These are phyloP conservation scores for Drosophila eugracilis DNA, from an alignment of 1,140 invertebrate species.

Conservation along the genomic window DNA sequence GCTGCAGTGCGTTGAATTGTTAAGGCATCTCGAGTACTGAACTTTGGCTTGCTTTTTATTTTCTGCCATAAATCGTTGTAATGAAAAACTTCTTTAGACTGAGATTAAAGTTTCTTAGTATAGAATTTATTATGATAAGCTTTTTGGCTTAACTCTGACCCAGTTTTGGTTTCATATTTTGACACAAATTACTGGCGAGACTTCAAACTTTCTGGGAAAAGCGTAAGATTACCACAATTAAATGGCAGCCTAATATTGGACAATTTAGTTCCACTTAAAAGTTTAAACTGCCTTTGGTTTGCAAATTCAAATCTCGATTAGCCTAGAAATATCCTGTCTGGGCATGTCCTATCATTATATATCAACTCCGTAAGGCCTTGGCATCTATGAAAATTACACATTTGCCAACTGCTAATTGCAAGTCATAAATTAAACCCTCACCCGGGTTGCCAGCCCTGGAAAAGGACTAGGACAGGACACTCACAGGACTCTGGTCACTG, in stretches of 20 bases:
- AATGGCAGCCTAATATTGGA: conserved; percentile 30
- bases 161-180: conserved; percentile 2
- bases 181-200: neutral
- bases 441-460: conserved; percentile 12
- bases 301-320: conserved; percentile 28
- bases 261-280: conserved; percentile 33
- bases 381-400: conserved; percentile 70
- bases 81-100: conserved; percentile 15
- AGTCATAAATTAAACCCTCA: conserved; percentile 68
- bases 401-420: conserved; percentile 80
- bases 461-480: conserved; percentile 13
- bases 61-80: conserved; percentile 12
- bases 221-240: conserved; percentile 14
- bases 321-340: conserved; percentile 25
- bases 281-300: conserved; percentile 28
- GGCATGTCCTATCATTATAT: conserved; percentile 52
- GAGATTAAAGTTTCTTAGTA: conserved; percentile 8
- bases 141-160: conserved; percentile 3
- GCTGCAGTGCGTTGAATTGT: conserved; percentile 46
- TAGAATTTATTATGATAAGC: conserved; percentile 14
- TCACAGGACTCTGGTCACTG: conserved; percentile 13
- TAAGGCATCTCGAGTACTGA: conserved; percentile 33
- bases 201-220: conserved; percentile 1
- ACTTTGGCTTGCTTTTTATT: conserved; percentile 20
- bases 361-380: conserved; percentile 30